A percentile compares a stretch with the other conserved stretches of the same genome.
Conservation (phyloP, 2,888 invertebrate species). For the Agrotis exclamationis region DNA sequence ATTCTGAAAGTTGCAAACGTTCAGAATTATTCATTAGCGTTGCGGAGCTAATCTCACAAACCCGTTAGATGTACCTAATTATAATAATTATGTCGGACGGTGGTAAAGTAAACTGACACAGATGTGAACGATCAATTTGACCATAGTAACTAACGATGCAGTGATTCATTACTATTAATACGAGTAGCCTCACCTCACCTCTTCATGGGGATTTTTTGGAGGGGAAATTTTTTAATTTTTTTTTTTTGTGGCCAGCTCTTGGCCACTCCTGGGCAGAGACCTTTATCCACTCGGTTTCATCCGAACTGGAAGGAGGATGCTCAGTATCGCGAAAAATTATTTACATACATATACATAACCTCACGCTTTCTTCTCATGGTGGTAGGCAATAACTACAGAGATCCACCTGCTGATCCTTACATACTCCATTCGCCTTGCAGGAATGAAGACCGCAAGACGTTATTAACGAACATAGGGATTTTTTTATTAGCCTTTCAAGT, state of each 20-base stretch:
- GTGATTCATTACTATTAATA: slow-evolving; percentile 41
- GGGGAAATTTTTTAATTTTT: neutral
- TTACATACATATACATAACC: too few species aligned
- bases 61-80: slow-evolving; percentile 24
- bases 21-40: neutral
- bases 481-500: too few species aligned
- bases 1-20: neutral
- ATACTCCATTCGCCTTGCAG: too few species aligned
- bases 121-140: slow-evolving; percentile 28
- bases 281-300: too few species aligned
- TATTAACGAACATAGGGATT: too few species aligned
- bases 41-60: neutral
- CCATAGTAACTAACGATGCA: slow-evolving; percentile 19
- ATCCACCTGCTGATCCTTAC: too few species aligned
- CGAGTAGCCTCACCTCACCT: slow-evolving; percentile 36
- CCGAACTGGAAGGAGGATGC: too few species aligned
- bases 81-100: slow-evolving; percentile 16
- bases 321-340: too few species aligned
- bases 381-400: too few species aligned
- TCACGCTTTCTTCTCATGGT: too few species aligned
- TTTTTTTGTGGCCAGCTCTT: neutral
- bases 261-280: too few species aligned
- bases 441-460: too few species aligned
- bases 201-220: slow-evolving; percentile 13
- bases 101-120: slow-evolving; percentile 45